Percentiles rank a stretch among this genome's conserved stretches.
Evolutionary conservation across 2,888 invertebrate genomes (phyloP).

Genomic region (Eupithecia abbreviata): DNA sequence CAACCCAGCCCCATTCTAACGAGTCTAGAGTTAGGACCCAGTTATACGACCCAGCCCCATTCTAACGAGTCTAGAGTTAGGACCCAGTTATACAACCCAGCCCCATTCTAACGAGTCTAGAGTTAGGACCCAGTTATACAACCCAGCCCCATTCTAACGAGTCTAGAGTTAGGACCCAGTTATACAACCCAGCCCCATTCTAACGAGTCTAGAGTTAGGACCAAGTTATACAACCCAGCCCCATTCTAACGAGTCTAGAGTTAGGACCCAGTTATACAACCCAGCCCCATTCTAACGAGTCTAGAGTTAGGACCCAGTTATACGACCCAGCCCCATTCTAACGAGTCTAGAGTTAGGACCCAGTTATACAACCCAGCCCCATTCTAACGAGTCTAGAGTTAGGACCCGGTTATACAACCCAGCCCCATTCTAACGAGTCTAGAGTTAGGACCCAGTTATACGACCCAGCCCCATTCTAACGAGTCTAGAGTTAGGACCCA

Average conservation of each 20-base stretch:
- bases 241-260: not conserved
- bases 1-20: not conserved
- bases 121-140: not conserved
- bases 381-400: not conserved
- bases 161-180: not conserved
- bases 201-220: not conserved
- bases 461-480: not conserved
- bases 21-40: not conserved
- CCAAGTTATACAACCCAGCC: not conserved
- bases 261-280: not conserved
- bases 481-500: not conserved
- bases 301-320: not conserved
- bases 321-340: not conserved
- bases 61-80: not conserved
- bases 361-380: not conserved
- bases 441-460: not conserved
- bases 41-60: not conserved
- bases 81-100: not conserved
- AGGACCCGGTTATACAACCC: not conserved
- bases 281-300: not conserved
- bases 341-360: not conserved
- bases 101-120: not conserved
- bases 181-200: not conserved
- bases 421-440: not conserved
- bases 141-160: not conserved